These are phyloP conservation scores for Pseudolaguvia tuberculata DNA, from an alignment of 2,113 vertebrate genomes.

Conservation along the genomic window DNA sequence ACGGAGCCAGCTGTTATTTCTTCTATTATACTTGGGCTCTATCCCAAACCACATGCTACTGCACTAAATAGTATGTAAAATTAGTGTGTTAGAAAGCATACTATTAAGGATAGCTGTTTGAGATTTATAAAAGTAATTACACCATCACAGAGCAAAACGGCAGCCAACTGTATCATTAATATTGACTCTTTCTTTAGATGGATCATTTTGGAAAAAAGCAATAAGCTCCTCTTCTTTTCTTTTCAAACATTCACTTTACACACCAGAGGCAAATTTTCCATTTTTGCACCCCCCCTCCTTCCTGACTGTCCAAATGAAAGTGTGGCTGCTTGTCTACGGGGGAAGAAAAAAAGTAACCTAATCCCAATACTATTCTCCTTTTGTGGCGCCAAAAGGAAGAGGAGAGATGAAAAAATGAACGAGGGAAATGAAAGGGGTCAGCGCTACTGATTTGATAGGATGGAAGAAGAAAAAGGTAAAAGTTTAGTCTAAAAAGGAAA, in stretches of 20 bases:
- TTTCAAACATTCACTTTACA: conserved; percentile 37
- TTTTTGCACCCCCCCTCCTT: conserved; percentile 32
- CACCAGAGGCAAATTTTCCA: conserved; percentile 24
- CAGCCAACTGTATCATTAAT: background rate
- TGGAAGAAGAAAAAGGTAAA: background rate
- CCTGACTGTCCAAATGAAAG: conserved; percentile 53
- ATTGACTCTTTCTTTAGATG: background rate
- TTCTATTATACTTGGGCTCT: conserved; percentile 28
- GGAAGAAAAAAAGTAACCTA: conserved; percentile 49
- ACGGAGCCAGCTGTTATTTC: conserved; percentile 35
- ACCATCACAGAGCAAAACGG: background rate
- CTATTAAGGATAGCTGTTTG: background rate
- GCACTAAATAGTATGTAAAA: conserved; percentile 21
- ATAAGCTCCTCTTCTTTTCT: conserved; percentile 32
- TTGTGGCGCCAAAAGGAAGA: conserved; percentile 28
- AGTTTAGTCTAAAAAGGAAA: conserved; percentile 9
- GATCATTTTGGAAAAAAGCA: conserved; percentile 15
- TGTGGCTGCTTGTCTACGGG: conserved; percentile 1
- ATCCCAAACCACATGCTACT: conserved; percentile 28
- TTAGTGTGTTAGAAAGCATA: background rate
- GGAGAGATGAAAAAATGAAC: conserved; percentile 22
- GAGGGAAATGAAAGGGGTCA: conserved; percentile 19
- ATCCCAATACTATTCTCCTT: conserved; percentile 22
- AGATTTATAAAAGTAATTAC: background rate
- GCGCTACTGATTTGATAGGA: conserved; percentile 2